Conservation (phyloP, 2,113 vertebrate genomes). For the Lonchura striata region DNA sequence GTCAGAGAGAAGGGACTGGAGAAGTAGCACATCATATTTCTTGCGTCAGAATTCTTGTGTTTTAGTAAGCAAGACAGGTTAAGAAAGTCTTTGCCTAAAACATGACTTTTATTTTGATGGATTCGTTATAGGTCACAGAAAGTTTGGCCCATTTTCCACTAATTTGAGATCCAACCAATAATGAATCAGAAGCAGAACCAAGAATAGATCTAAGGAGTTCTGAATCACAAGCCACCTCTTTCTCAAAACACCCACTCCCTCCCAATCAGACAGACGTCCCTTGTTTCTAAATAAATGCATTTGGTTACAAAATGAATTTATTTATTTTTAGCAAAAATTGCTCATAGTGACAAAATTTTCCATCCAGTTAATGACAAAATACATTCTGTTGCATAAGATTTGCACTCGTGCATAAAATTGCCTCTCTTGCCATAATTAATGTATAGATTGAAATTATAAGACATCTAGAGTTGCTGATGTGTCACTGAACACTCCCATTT, state of each 20-base stretch:
- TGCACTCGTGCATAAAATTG: background rate
- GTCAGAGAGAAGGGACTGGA: background rate
- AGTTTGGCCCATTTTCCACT: constrained; percentile 26
- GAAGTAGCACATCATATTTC: background rate
- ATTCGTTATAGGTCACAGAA: constrained; percentile 24
- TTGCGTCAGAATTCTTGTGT: background rate
- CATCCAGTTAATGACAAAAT: constrained; percentile 41
- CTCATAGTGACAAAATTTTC: constrained; percentile 51
- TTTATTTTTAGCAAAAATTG: constrained; percentile 65
- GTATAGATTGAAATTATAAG: constrained; percentile 1
- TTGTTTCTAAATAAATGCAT: constrained; percentile 64
- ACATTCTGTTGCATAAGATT: constrained; percentile 26
- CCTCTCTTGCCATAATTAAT: background rate
- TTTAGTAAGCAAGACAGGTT: background rate
- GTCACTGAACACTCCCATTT: background rate
- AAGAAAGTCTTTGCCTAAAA: constrained; percentile 8
- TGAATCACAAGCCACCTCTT: constrained; percentile 66
- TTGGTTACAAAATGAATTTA: constrained; percentile 55
- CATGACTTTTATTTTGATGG: constrained; percentile 5
- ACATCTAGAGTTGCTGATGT: background rate
- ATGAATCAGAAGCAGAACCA: constrained; percentile 47
- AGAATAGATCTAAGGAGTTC: constrained; percentile 60
- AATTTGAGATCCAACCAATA: constrained; percentile 44
- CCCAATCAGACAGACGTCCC: constrained; percentile 54
- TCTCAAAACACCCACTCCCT: constrained; percentile 58